phyloP scores from a whole-genome alignment of 2,113 vertebrate genomes.

The Alexandromys fortis region DNA sequence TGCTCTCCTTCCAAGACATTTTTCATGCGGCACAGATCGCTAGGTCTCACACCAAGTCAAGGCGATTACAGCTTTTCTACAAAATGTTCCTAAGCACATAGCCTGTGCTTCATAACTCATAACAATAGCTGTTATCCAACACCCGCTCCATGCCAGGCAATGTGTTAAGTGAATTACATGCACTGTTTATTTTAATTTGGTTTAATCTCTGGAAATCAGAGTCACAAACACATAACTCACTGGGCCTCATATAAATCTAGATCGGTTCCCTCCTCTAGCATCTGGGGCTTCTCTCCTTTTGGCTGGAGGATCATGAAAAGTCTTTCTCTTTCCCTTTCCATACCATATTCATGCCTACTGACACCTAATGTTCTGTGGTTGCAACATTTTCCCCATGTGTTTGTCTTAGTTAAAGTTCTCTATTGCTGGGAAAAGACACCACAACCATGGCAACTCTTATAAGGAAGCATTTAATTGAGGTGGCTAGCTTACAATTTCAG shows the following conservation, averaged over 20 bases:
- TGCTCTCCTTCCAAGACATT: not conserved
- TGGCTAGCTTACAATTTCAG: not conserved
- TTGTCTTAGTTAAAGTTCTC: not conserved
- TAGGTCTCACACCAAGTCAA: not conserved
- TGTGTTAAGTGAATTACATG: not conserved
- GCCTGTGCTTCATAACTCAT: not conserved
- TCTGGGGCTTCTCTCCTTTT: not conserved
- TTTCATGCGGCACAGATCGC: not conserved
- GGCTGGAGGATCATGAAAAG: not conserved
- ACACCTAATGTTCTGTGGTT: not conserved
- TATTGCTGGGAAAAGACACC: not conserved
- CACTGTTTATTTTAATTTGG: conserved; percentile 57
- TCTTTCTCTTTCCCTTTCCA: not conserved
- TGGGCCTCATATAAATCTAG: not conserved
- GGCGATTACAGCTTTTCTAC: not conserved
- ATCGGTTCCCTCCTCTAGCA: not conserved
- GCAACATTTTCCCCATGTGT: not conserved
- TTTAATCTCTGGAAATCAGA: conserved; percentile 23
- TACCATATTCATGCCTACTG: not conserved
- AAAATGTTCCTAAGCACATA: not conserved
- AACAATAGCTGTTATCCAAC: not conserved
- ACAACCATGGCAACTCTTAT: not conserved
- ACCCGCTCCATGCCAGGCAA: not conserved
- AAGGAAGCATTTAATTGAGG: not conserved
- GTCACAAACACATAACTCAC: conserved; percentile 34